Conservation (phyloP, 2,113 vertebrate genomes). For the Pteruthius melanotis region DNA sequence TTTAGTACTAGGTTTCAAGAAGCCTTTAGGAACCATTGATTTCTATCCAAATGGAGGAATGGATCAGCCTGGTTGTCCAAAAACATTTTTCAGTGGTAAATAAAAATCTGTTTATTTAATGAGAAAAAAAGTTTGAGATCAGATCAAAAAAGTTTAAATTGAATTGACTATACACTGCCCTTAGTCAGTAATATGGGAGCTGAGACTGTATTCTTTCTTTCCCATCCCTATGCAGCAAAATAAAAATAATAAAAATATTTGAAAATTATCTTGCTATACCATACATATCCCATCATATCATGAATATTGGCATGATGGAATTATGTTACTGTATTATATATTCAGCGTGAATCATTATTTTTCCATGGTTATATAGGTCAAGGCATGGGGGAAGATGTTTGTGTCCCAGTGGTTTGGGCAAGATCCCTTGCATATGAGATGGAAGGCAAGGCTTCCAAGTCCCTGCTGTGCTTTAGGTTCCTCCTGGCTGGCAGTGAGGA, state of each 20-base stretch:
- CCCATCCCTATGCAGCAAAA: not conserved
- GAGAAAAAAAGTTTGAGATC: not conserved
- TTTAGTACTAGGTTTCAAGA: constrained; percentile 79
- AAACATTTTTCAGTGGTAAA: constrained; percentile 83
- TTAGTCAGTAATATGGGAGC: not conserved
- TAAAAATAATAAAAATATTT: not conserved
- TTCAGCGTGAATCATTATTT: not conserved
- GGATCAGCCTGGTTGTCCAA: constrained; percentile 89
- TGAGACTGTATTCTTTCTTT: not conserved
- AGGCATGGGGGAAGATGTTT: not conserved
- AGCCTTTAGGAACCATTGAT: constrained; percentile 85
- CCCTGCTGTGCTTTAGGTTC: not conserved
- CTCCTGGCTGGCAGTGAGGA: not conserved
- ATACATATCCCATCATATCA: not conserved
- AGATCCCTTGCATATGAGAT: not conserved
- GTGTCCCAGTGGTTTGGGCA: not conserved
- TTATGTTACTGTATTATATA: not conserved
- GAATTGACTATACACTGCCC: not conserved
- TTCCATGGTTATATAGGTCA: not conserved
- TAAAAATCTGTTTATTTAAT: not conserved
- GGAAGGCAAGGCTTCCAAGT: not conserved
- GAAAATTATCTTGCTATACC: not conserved
- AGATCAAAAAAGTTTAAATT: not conserved
- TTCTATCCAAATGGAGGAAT: constrained; percentile 89
- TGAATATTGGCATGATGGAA: not conserved